Evolutionary conservation across 2,797 vertebrate genomes (phyloP), one percentile per base, ranked within the genome.

Genomic region (Rallus crepitans): DNA sequence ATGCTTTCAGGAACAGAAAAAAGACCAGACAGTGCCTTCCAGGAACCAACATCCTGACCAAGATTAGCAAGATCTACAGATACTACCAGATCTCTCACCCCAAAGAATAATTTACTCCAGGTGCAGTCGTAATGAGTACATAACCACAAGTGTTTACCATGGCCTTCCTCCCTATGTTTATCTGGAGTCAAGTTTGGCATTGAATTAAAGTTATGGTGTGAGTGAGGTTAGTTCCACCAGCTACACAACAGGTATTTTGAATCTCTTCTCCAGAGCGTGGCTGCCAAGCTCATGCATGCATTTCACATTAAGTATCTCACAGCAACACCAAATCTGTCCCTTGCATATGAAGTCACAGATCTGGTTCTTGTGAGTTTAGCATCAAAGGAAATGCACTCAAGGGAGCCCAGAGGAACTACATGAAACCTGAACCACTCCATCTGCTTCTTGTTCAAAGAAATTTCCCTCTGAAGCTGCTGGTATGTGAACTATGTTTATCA

Each of bases 201-300:
- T 15, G 24, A 73, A 85, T 73, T n/a, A 1, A 9, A 63, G 66
- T 11, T 0, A 23, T 0, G 4, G 25, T 48, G 47, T 4, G 23
- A 77, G 17, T 1, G 35, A 76, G 60, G 39, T 66, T n/a, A 48
- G 42, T 39, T 66, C 52, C 12, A 52, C 28, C 47, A 75, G 33
- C 19, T 59, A 12, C 9, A 13, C 10, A 80, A 30, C 8, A 90
- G 21, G 24, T 25, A 80, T 28, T 63, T 42, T 42, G 27, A 48
- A 35, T 37, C 12, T 35, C 23, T 4, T 78, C 64, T 75, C 30
- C 31, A 68, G 37, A 82, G 63, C 19, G 11, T 0, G 1, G 25
- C 65, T 68, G 61, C 55, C 37, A 84, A 70, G 15, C 30, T 79
- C 24, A 15, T 1, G 2, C 15, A 27, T 4, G 7, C 28, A 70